Evolutionary conservation across 2,888 invertebrate genomes (phyloP).

Genomic region (Dromius quadrimaculatus): DNA sequence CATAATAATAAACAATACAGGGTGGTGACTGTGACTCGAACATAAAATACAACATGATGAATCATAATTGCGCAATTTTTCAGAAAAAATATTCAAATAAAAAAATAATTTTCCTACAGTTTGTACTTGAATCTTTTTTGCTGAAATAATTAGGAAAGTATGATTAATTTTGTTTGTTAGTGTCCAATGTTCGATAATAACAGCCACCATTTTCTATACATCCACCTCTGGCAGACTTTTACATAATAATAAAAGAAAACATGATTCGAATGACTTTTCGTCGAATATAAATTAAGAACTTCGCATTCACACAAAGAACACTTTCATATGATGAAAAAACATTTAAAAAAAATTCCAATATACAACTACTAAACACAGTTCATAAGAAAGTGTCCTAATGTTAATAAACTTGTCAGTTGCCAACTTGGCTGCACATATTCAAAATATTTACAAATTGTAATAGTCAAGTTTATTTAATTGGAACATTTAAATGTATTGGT

Average conservation of each 20-base stretch:
- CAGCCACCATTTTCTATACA: conserved; percentile 7
- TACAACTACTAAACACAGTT: conserved; percentile 18
- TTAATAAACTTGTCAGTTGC: conserved; percentile 21
- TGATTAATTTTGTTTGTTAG: conserved; percentile 9
- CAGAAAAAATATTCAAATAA: too few relatives aligned
- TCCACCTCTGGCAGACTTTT: conserved; percentile 21
- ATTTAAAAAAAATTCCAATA: conserved; percentile 13
- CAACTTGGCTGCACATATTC: conserved; percentile 26
- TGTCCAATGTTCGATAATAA: too few relatives aligned
- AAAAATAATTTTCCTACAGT: too few relatives aligned
- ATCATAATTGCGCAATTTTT: too few relatives aligned
- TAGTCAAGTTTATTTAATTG: conserved; percentile 23
- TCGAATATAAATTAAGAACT: conserved; percentile 13
- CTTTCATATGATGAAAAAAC: conserved; percentile 9
- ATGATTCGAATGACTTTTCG: neutral
- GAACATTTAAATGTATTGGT: conserved; percentile 51
- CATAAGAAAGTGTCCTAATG: conserved; percentile 26
- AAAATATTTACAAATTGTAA: conserved; percentile 43
- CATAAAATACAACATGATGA: too few relatives aligned
- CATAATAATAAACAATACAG: conserved; percentile 45
- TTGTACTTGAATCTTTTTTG: too few relatives aligned
- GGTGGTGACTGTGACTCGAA: too few relatives aligned
- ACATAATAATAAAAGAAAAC: conserved; percentile 28
- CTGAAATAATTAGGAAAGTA: too few relatives aligned
- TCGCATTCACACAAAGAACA: conserved; percentile 18